These are phyloP conservation scores for Cephalotes varians DNA, from an alignment of 2,888 invertebrate genomes.

Conservation along the genomic window DNA sequence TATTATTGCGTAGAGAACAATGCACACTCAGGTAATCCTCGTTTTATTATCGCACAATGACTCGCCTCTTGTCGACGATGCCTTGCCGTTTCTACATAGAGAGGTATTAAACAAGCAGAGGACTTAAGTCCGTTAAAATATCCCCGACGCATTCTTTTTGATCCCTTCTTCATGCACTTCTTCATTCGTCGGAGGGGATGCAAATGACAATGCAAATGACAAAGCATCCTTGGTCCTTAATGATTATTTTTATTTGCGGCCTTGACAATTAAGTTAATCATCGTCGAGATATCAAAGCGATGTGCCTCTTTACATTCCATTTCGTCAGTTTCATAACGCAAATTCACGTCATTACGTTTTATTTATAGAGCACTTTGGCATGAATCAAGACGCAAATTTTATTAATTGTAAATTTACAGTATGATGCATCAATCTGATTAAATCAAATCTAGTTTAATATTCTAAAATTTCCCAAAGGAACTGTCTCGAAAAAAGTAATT, in stretches of 20 bases:
- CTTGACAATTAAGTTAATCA: constrained; percentile 2
- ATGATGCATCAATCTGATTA: neutral
- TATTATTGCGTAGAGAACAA: constrained; percentile 41
- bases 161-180: neutral
- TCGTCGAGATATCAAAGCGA: neutral
- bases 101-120: constrained; percentile 80
- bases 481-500: neutral
- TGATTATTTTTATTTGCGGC: neutral
- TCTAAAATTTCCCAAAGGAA: neutral
- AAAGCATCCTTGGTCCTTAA: neutral
- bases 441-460: neutral
- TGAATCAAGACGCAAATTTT: neutral
- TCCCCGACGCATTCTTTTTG: constrained; percentile 24
- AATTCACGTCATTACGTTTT: neutral
- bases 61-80: constrained; percentile 68
- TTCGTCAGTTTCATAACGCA: neutral
- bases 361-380: neutral
- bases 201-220: neutral
- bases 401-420: constrained; percentile 7
- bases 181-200: neutral
- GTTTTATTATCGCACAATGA: constrained; percentile 80
- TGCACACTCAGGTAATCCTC: constrained; percentile 67
- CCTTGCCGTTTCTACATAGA: constrained; percentile 77
- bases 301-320: neutral
- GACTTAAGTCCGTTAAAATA: constrained; percentile 73